Evolutionary conservation across 2,797 vertebrate species (phyloP), one percentile per base, ranked within the genome.

Genomic region (Eidolon dupreanum): DNA sequence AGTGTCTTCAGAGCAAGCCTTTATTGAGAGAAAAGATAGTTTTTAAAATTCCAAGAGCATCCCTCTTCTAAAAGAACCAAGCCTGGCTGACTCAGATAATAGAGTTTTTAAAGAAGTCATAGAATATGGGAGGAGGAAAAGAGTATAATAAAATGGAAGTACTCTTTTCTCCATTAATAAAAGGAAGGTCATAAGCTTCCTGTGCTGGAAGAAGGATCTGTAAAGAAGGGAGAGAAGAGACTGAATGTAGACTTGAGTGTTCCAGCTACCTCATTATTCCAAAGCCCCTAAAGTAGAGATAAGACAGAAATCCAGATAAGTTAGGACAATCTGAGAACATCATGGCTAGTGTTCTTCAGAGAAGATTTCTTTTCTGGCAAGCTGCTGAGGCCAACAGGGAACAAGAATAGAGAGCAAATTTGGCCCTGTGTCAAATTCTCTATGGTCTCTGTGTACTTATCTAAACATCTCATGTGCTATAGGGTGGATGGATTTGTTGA

Each of bases 21-120:
- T 88, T 88, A 43, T 16, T 51, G n/a, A 82, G 38, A 71, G 24
- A 81, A 20, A 83, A 73, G 53, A n/a, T 2, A 22, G 12, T 79
- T 96, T 90, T 79, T 63, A 70, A 86, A 95, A 93, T 61, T 92
- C 51, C 15, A 57, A 63, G 78, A 57, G 24, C 10, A 68, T 65
- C 19, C n/a, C 73, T 88, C 73, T 90, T 86, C 74, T 93, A 93
- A 83, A 66, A 83, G 83, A 86, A 78, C 6, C 61, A 95, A 88
- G 79, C 26, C 22, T 96, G 68, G 7, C 15, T 89, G 41, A 51
- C 41, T 96, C 63, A 78, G 68, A 83, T 74, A 86, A 94, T 94
- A 70, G 65, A 51, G 66, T 59, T 93, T 92, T 92, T 93, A 68
- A 49, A 49, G 73, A 93, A 84, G 57, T 61, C 22, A 15, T 36